These are phyloP conservation scores for Eilema griseolum DNA, from an alignment of 2,888 invertebrate species.

Conservation along the genomic window DNA sequence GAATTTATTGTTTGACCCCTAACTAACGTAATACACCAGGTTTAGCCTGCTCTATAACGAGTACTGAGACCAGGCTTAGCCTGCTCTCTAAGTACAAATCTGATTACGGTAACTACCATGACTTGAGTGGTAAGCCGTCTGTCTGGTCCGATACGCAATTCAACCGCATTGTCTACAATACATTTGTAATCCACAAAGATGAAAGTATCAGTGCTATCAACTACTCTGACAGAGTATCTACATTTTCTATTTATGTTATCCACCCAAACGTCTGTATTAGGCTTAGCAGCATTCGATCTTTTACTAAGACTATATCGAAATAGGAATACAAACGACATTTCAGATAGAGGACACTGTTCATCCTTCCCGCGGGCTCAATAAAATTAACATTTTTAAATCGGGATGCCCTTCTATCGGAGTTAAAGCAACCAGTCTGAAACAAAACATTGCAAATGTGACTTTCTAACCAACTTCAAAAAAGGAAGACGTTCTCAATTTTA, in stretches of 20 bases:
- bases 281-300: not conserved
- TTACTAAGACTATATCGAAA: slow-evolving; percentile 6
- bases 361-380: slow-evolving; percentile 14
- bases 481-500: not conserved
- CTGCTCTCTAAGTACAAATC: too few species aligned
- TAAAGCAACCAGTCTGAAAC: slow-evolving; percentile 6
- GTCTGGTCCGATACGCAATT: too few species aligned
- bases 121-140: too few species aligned
- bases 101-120: too few species aligned
- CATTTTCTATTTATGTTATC: not conserved
- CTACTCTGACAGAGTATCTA: not conserved
- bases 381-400: slow-evolving; percentile 30
- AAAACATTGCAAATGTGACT: slow-evolving; percentile 5
- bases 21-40: too few species aligned
- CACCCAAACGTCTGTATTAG: not conserved
- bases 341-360: slow-evolving; percentile 11
- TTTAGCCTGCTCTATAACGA: too few species aligned
- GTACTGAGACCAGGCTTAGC: too few species aligned
- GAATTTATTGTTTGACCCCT: too few species aligned
- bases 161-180: too few species aligned
- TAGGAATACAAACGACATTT: slow-evolving; percentile 5
- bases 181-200: not conserved
- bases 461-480: not conserved
- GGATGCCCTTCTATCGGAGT: slow-evolving; percentile 12
- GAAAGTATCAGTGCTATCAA: not conserved